Evolutionary conservation across 2,113 vertebrate genomes (phyloP).

Genomic region (Muscicapa adusta): DNA sequence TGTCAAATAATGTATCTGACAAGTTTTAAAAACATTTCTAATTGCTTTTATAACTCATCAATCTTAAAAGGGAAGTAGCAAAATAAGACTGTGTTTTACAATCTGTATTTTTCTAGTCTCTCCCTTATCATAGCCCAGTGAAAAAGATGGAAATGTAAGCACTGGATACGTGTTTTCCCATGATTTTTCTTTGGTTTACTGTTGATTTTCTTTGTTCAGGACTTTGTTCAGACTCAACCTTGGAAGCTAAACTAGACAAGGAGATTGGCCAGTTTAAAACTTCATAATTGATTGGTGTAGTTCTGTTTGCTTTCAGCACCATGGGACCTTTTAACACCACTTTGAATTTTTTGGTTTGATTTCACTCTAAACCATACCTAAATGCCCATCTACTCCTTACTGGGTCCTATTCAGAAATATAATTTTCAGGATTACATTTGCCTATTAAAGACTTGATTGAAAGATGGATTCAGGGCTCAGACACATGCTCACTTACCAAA

Average conservation of each 20-base stretch:
- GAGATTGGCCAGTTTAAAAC: neutral
- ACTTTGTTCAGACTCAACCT: neutral
- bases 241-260: neutral
- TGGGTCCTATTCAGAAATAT: neutral
- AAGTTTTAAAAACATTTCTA: slow-evolving; percentile 54
- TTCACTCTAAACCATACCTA: neutral
- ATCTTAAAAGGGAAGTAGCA: neutral
- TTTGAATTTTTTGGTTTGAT: neutral
- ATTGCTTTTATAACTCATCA: slow-evolving; percentile 50
- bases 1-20: slow-evolving; percentile 41
- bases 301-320: neutral
- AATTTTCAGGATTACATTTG: neutral
- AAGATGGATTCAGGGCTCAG: slow-evolving; percentile 11
- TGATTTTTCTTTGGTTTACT: neutral
- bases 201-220: neutral
- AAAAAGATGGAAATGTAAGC: neutral
- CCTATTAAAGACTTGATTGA: neutral
- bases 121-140: neutral
- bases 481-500: slow-evolving; percentile 1
- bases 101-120: neutral
- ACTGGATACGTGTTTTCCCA: neutral
- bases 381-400: neutral
- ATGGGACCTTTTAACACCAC: neutral
- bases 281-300: neutral
- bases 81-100: neutral